Evolutionary conservation across 2,113 vertebrate species (phyloP), one percentile per base, ranked within the genome.

Genomic region (Gasterosteus nipponicus): DNA sequence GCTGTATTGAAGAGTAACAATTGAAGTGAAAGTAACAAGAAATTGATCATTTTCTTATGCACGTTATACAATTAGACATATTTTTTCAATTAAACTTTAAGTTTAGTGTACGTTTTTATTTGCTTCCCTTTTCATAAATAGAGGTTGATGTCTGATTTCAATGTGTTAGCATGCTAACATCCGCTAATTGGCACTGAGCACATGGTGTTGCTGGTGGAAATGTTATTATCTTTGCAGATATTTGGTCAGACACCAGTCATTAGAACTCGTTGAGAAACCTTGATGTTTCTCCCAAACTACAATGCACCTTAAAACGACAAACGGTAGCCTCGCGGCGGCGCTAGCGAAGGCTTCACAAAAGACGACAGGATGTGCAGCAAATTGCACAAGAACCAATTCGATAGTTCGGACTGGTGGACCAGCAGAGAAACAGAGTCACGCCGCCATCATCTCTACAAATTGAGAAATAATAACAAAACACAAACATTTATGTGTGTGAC

Each of bases 401-500:
- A 22, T 10, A 42, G 7, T 18, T 56, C 38, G 38, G 31, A 56
- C 10, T 18, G 29, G 11, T 22, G 3, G 46, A 61, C 22, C 3
- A 15, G 10, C 18, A 42, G 26, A 68, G 9, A 51, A 9, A 68
- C 9, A 61, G 38, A 71, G 9, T 22, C 61, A 12, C 4, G 31
- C 33, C 1, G 3, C 56, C 5, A 10, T 57, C 22, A 41, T 41
- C 31, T 7, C 47, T 63, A 19, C 22, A 65, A 51, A n/a, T 6
- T 4, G 33, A 72, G 22, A 42, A 66, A 41, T 41, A 66, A 60
- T 12, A 39, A 59, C 22, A 3, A 51, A 26, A 67, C 35, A 44
- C 51, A 58, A 73, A 26, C 22, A 49, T 80, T 56, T 47, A 73
- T 66, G 33, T n/a, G 7, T 49, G 63, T 51, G 46, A 59, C 69